These are phyloP conservation scores for Bucco capensis DNA, from an alignment of 2,113 vertebrate species.

Conservation along the genomic window DNA sequence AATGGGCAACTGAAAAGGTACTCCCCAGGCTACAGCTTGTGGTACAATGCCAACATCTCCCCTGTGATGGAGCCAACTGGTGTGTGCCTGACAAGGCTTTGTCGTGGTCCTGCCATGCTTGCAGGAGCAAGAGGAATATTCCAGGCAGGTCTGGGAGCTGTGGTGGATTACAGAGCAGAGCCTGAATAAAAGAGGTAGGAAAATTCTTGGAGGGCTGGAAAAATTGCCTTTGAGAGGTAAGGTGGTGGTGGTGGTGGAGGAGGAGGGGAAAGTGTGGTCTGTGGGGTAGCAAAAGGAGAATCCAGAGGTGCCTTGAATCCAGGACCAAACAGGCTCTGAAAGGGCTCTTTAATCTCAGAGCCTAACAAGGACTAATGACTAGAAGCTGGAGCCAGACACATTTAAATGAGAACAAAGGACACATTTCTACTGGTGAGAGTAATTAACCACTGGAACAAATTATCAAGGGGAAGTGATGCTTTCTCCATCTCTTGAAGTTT, in stretches of 20 bases:
- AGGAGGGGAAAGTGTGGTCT: accelerated
- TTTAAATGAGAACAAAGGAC: conserved; percentile 36
- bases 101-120: accelerated
- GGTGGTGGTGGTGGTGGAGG: too few species aligned
- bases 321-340: background rate
- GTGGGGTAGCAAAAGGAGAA: background rate
- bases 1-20: background rate
- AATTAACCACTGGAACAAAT: conserved; percentile 49
- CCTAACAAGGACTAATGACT: background rate
- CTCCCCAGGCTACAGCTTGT: background rate
- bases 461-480: conserved; percentile 7
- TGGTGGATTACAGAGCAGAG: accelerated
- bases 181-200: background rate
- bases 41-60: accelerated
- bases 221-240: background rate
- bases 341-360: background rate
- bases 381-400: background rate
- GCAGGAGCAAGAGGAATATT: background rate
- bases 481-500: conserved; percentile 9
- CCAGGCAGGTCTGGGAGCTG: background rate
- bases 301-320: background rate
- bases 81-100: background rate
- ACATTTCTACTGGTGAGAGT: conserved; percentile 13
- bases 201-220: background rate
- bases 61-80: accelerated